A percentile compares a stretch with the other conserved stretches of the same genome.
Evolutionary conservation across 2,888 invertebrate genomes (phyloP).

Genomic region (Nezara viridula): DNA sequence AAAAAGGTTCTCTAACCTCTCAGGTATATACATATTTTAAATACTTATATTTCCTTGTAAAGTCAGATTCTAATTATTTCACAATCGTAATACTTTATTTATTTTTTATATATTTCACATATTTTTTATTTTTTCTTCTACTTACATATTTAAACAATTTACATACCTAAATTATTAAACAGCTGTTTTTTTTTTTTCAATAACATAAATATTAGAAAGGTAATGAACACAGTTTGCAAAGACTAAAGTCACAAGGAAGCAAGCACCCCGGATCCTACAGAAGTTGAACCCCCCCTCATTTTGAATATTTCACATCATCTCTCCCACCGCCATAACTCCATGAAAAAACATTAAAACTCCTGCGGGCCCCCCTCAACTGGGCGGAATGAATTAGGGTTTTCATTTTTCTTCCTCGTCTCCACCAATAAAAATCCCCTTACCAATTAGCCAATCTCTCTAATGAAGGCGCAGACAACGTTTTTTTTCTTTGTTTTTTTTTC

Average conservation of each 20-base stretch:
- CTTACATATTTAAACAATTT: too few relatives aligned
- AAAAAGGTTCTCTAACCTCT: too few relatives aligned
- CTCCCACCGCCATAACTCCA: constrained; percentile 34
- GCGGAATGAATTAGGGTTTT: constrained; percentile 63
- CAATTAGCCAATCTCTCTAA: constrained; percentile 60
- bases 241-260: not conserved
- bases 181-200: too few relatives aligned
- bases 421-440: constrained; percentile 61
- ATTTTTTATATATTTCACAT: too few relatives aligned
- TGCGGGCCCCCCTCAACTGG: not conserved
- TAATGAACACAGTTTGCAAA: not conserved
- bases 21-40: too few relatives aligned
- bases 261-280: not conserved
- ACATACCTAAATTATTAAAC: too few relatives aligned
- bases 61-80: too few relatives aligned
- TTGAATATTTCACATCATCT: constrained; percentile 45
- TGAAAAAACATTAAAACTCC: constrained; percentile 56
- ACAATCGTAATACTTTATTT: too few relatives aligned
- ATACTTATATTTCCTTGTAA: too few relatives aligned
- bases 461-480: constrained; percentile 46
- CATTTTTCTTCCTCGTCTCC: constrained; percentile 62
- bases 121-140: too few relatives aligned
- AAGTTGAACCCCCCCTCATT: not conserved
- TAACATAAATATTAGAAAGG: too few relatives aligned
- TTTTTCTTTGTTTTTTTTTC: constrained; percentile 37